Evolutionary conservation across 2,797 vertebrate species (phyloP).

Genomic region (Spatula clypeata): DNA sequence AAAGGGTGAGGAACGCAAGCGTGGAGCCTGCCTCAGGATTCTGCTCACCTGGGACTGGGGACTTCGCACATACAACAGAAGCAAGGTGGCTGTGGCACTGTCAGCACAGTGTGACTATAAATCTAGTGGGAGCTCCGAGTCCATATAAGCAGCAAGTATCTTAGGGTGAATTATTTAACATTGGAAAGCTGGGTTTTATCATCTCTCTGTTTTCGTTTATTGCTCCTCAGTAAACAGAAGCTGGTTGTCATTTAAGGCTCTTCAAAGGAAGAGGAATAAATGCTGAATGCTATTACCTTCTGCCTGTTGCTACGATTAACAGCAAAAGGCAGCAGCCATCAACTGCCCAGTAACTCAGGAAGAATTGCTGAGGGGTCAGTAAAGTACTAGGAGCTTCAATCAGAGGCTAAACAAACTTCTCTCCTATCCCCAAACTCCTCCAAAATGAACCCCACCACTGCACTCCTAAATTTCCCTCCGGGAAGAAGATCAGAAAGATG

Average conservation of each 20-base stretch:
- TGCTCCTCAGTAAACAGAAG: neutral
- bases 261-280: conserved; percentile 15
- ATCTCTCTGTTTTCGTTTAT: neutral
- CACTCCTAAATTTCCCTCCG: neutral
- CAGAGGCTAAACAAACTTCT: neutral
- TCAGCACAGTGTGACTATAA: neutral
- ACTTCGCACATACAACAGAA: neutral
- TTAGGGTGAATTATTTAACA: neutral
- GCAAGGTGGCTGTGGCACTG: neutral
- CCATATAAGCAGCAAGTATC: neutral
- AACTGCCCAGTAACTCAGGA: neutral
- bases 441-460: neutral
- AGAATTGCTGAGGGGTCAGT: neutral
- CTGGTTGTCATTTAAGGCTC: neutral
- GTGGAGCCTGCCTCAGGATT: neutral
- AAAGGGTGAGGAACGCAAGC: neutral
- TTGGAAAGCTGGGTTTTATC: neutral
- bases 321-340: neutral
- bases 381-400: conserved; percentile 10
- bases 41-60: neutral
- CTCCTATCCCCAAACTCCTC: neutral
- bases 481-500: conserved; percentile 12
- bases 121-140: neutral
- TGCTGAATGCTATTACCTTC: neutral
- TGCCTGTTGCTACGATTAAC: neutral